Conservation (phyloP, 1,140 invertebrate species). For the Hydropsyche tenuis region DNA sequence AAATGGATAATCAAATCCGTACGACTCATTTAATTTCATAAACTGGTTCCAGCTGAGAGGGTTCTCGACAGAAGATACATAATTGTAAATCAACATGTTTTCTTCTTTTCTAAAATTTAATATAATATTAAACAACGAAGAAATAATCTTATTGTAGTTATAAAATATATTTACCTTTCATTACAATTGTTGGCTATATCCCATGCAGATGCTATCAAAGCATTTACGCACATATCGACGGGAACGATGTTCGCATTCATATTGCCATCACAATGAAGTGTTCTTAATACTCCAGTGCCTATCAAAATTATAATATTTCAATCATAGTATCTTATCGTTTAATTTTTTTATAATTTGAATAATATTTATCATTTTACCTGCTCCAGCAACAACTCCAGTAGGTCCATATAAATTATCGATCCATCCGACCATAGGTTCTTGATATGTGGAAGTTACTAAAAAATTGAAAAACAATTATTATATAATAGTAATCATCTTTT, state of each 20-base stretch:
- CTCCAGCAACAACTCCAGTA: conserved; percentile 69
- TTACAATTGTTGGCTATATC: conserved; percentile 64
- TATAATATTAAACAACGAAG: background rate
- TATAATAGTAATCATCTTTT: no score
- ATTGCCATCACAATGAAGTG: conserved; percentile 68
- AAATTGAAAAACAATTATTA: conserved; percentile 19
- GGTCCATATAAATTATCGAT: conserved; percentile 87
- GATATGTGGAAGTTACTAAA: conserved; percentile 73
- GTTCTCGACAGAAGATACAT: conserved; percentile 71
- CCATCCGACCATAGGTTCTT: conserved; percentile 79
- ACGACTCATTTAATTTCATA: conserved; percentile 59
- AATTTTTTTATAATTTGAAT: conserved; percentile 53
- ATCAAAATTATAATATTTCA: conserved; percentile 50
- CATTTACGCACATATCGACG: conserved; percentile 85
- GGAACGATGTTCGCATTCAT: conserved; percentile 84
- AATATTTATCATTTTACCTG: conserved; percentile 59
- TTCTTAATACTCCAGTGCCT: conserved; percentile 76
- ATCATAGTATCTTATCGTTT: background rate
- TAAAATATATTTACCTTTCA: conserved; percentile 55
- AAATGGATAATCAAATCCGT: conserved; percentile 63
- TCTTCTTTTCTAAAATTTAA: conserved; percentile 52
- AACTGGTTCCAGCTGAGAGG: conserved; percentile 73
- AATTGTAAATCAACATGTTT: conserved; percentile 73
- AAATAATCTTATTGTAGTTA: background rate
- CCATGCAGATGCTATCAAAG: conserved; percentile 77